phyloP scores from a whole-genome alignment of 2,113 vertebrate genomes.

The Leucoraja erinaceus region DNA sequence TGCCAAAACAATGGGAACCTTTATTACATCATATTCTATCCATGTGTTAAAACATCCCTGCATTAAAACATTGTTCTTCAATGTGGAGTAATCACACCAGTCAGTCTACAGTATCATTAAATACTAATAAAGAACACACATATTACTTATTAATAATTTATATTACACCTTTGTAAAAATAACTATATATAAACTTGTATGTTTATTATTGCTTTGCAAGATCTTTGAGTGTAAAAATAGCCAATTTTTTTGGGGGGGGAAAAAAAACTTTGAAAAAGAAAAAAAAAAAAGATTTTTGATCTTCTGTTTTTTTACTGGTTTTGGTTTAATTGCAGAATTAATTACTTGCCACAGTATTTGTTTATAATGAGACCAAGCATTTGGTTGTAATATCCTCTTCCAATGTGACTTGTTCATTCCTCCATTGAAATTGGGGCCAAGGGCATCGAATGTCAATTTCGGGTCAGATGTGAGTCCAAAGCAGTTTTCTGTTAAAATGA shows the following conservation, averaged over 20 bases:
- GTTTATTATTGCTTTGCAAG: neutral
- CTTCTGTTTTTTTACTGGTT: neutral
- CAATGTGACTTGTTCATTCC: neutral
- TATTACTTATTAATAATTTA: neutral
- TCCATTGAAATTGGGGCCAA: slow-evolving; percentile 39
- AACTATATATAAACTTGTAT: neutral
- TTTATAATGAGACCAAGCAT: neutral
- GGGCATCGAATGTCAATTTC: slow-evolving; percentile 39
- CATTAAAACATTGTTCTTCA: neutral
- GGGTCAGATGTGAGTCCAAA: neutral
- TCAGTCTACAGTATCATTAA: neutral
- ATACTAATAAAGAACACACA: neutral
- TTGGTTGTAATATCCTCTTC: neutral
- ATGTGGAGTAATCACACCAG: neutral
- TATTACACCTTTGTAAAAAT: neutral
- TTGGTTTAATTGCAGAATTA: neutral
- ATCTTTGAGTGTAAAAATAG: neutral
- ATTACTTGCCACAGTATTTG: too few species aligned
- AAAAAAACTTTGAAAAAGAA: too few species aligned
- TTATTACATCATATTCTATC: neutral
- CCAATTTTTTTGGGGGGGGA: neutral
- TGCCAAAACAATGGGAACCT: neutral
- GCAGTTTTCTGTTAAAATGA: slow-evolving; percentile 42
- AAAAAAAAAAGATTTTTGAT: neutral
- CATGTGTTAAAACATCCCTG: neutral